Base-by-base conservation (phyloP, 1,140 invertebrate genomes). In the Heliconius hermathena region DNA sequence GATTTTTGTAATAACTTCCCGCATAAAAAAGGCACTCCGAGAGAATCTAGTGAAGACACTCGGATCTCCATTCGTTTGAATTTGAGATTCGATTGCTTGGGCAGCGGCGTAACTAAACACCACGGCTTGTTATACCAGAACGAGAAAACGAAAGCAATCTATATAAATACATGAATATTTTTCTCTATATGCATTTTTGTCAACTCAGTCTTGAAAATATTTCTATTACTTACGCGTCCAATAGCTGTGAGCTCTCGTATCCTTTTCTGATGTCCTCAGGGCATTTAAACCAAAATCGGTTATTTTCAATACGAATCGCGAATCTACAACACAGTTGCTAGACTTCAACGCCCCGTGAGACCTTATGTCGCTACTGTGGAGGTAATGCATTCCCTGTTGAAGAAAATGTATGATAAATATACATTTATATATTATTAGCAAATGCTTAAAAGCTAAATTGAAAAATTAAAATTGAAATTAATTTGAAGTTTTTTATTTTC, bases 281-380 rank as follows among this genome's bases (percentile, higher is more conserved):
- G 95, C 95, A 85, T 97, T 97, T 0, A 99, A 94, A 4, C 99
- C 99, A 91, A 99, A 99, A 92, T 99, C 99, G 0, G 99, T 97
- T 54, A 99, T 97, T 96, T 99, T 99, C 1, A 99, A 95, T 0
- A 99, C 98, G 91, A 99, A 99, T 46, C 99, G 96, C 26, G 98
- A 98, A 89, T 99, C 99, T 0, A 99, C 99, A 0, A 99, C 97
- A 93, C 99, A 99, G 91, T 99, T 99, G 36, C 98, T 98, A 1
- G 99, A 99, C 89, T 99, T 99, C 11, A 99, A 95, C 87, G 97
- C 98, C 1, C 99, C 99, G 90, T 99, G 99, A n/a, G 97, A 98
- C 83, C 97, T 97, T 5, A 99, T 97, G 83, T 98, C 97, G 60
- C 97, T 98, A 60, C 96, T 96, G 89, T 99, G 99, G 1, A 99